Evolutionary conservation across 2,113 vertebrate species (phyloP), one percentile per base, ranked within the genome.

Genomic region (Cynocephalus volans): DNA sequence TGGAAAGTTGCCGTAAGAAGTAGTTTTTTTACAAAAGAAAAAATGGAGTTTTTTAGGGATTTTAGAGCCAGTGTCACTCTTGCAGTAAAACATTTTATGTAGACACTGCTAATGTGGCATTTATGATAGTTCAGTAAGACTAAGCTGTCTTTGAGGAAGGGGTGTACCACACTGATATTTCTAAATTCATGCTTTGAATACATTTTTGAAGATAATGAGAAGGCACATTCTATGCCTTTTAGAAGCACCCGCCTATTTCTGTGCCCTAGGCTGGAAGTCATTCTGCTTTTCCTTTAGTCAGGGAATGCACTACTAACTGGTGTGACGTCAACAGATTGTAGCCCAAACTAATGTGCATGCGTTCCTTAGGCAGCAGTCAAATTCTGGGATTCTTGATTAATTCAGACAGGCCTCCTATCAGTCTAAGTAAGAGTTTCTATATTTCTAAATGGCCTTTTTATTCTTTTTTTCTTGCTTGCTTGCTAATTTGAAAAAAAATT

Each of bases 201-300:
- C 24, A 9, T 15, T 28, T 84, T 52, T 41, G 48, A 85, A 83
- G 50, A 24, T 41, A 58, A n/a, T 1, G 6, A 88, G 13, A 73
- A 79, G 50, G 28, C 52, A 7, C 3, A 3, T 18, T n/a, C 28
- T 73, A 5, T 18, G 11, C 26, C 72, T 69, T 85, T 52, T 12
- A 24, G 60, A 86, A 41, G 54, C 12, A 0, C 48, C 56, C 4
- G 0, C 62, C 80, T 67, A 0, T 36, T 7, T 28, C 0, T 1
- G 1, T 50, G 23, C 48, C 54, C 10, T 1, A 1, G 56, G 56
- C 21, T 1, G 21, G 64, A 33, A 67, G 8, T 31, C 50, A 1
- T 62, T 69, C 56, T 33, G 4, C 50, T 8, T 8, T 1, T 0
- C 8, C 9, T 2, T 21, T 12, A 15, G 41, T 5, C 9, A 9